A percentile compares a stretch with the other conserved stretches of the same genome.
These are phyloP conservation scores for Hylaeus anthracinus DNA, from an alignment of 1,140 invertebrate species.

Conservation along the genomic window DNA sequence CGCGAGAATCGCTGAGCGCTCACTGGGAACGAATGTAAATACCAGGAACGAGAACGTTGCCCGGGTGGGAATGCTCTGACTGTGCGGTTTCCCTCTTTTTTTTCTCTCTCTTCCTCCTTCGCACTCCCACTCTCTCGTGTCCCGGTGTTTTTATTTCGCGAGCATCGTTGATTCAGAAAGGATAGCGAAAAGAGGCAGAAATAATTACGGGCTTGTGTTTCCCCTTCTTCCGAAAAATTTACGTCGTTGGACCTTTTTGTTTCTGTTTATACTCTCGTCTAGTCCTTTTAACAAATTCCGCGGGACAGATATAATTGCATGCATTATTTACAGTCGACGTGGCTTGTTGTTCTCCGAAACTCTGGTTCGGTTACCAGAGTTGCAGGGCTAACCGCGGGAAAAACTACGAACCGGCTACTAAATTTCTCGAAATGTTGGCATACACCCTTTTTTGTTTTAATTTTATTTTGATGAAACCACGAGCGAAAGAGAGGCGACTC, in stretches of 20 bases:
- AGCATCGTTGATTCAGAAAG: slow-evolving; percentile 63
- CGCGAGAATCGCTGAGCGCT: slow-evolving; percentile 7
- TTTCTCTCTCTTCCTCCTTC: slow-evolving; percentile 17
- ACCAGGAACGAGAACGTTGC: slow-evolving; percentile 13
- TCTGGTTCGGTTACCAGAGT: too few relatives aligned
- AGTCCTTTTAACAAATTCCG: background rate
- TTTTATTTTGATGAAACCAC: background rate
- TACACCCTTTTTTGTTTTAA: background rate
- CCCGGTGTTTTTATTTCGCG: slow-evolving; percentile 60
- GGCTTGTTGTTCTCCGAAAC: background rate
- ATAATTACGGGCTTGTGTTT: slow-evolving; percentile 8
- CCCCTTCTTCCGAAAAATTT: slow-evolving; percentile 14
- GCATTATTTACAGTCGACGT: too few relatives aligned
- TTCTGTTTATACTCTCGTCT: too few relatives aligned
- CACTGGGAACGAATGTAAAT: slow-evolving; percentile 27
- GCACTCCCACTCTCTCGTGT: slow-evolving; percentile 41
- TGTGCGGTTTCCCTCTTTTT: slow-evolving; percentile 16
- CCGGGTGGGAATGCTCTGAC: background rate
- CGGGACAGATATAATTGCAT: background rate
- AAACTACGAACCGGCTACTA: background rate
- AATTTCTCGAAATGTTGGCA: background rate
- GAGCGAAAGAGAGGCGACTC: background rate
- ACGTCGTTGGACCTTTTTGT: background rate
- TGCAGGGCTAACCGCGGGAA: too few relatives aligned
- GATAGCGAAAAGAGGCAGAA: background rate